These are phyloP conservation scores for Heterohyrax brucei DNA, from an alignment of 2,797 vertebrate species.

Conservation along the genomic window DNA sequence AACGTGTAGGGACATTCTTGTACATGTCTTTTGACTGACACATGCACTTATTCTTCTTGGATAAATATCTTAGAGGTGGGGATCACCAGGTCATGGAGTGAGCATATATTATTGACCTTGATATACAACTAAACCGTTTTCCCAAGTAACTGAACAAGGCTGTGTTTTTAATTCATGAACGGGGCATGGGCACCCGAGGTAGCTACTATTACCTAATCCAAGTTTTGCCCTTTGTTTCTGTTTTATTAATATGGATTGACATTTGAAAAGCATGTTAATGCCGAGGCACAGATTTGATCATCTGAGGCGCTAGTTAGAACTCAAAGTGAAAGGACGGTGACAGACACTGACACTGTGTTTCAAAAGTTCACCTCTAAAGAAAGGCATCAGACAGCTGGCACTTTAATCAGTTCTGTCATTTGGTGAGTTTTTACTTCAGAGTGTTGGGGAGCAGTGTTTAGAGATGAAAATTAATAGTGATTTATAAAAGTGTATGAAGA, in stretches of 20 bases:
- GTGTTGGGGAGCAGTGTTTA: constrained; percentile 37
- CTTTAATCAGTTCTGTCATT: constrained; percentile 65
- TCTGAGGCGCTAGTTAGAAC: constrained; percentile 29
- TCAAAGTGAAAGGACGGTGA: constrained; percentile 45
- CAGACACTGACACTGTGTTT: constrained; percentile 66
- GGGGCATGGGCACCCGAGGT: constrained; percentile 11
- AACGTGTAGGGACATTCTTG: not conserved
- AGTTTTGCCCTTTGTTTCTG: constrained; percentile 22
- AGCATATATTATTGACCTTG: not conserved
- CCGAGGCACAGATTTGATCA: constrained; percentile 25
- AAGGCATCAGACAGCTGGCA: not conserved
- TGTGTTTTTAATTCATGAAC: constrained; percentile 13
- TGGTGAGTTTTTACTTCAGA: constrained; percentile 62
- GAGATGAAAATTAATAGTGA: constrained; percentile 71
- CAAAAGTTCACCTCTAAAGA: constrained; percentile 37
- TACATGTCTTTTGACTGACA: not conserved
- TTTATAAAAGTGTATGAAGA: constrained; percentile 67
- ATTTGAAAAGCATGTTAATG: constrained; percentile 51
- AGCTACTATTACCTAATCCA: not conserved
- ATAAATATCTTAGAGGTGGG: not conserved
- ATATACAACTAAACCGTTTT: not conserved
- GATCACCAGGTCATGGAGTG: not conserved
- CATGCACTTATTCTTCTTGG: not conserved
- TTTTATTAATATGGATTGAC: constrained; percentile 39
- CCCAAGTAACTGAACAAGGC: not conserved